A percentile compares a stretch with the other conserved stretches of the same genome.
These are phyloP conservation scores for Acanthaster planci DNA, from an alignment of 35 echinoderm and acorn worm genomes.

Conservation along the genomic window DNA sequence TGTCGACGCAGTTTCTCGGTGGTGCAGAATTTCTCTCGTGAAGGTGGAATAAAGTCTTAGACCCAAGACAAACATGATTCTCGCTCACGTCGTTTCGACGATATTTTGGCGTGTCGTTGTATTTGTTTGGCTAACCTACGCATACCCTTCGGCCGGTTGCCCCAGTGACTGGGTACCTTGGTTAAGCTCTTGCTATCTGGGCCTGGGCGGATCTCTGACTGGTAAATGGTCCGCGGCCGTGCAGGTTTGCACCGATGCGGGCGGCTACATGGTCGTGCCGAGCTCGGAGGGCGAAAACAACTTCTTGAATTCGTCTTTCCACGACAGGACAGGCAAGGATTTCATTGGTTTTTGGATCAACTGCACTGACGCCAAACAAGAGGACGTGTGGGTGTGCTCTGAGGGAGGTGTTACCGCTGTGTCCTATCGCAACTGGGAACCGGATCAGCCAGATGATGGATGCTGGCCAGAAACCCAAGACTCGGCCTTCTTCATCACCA, in stretches of 20 bases:
- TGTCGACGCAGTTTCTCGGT: no score
- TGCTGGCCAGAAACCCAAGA: neutral
- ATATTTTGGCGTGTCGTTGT: no score
- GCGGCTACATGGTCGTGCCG: neutral
- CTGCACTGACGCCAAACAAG: neutral
- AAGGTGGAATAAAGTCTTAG: no score
- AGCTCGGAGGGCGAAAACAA: neutral
- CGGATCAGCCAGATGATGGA: neutral
- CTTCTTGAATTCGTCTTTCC: neutral
- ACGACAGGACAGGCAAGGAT: no score
- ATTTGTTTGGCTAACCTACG: no score
- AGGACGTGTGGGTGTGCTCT: neutral
- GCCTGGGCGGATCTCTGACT: neutral
- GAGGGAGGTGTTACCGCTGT: neutral
- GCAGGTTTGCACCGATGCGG: neutral
- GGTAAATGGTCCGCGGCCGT: neutral
- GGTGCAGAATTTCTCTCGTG: no score
- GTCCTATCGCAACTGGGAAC: neutral
- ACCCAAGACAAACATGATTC: no score
- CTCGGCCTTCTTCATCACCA: neutral
- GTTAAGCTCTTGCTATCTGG: neutral
- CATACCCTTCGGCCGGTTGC: neutral
- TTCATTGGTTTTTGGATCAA: neutral
- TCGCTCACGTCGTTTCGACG: no score
- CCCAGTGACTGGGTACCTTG: neutral